Conservation (phyloP, 1,140 invertebrate genomes). For the Orussus abietinus region DNA sequence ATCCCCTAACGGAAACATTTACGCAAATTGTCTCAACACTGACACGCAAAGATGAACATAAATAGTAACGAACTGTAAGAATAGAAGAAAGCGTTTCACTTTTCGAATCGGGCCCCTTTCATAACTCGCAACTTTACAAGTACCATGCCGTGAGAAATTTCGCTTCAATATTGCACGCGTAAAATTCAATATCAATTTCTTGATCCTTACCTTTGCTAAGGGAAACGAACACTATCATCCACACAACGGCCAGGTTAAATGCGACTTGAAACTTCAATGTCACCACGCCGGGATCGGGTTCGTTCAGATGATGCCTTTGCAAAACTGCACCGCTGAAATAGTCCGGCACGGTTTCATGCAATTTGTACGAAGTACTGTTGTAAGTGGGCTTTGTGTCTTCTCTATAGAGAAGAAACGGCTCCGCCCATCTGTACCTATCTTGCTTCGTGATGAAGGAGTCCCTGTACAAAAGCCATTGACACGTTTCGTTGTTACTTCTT, state of each 20-base stretch:
- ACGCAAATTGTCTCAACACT: no score
- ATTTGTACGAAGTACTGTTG: conserved; percentile 55
- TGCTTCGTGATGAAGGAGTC: conserved; percentile 83
- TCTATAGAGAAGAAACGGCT: conserved; percentile 64
- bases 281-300: conserved; percentile 59
- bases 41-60: no score
- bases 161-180: no score
- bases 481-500: not conserved
- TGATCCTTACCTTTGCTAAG: conserved; percentile 74
- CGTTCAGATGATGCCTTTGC: conserved; percentile 62
- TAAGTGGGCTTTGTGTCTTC: conserved; percentile 52
- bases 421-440: conserved; percentile 79
- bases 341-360: conserved; percentile 74
- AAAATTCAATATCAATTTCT: conserved; percentile 2
- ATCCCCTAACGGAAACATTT: not conserved
- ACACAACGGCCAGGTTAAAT: conserved; percentile 84
- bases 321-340: conserved; percentile 80
- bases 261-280: conserved; percentile 82
- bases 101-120: no score
- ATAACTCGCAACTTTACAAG: no score
- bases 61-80: no score
- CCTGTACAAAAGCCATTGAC: conserved; percentile 46
- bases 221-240: conserved; percentile 87
- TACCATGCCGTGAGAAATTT: conserved; percentile 8
- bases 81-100: no score